phyloP scores from a whole-genome alignment of 2,113 vertebrate species.

The Colistium nudipinnis region DNA sequence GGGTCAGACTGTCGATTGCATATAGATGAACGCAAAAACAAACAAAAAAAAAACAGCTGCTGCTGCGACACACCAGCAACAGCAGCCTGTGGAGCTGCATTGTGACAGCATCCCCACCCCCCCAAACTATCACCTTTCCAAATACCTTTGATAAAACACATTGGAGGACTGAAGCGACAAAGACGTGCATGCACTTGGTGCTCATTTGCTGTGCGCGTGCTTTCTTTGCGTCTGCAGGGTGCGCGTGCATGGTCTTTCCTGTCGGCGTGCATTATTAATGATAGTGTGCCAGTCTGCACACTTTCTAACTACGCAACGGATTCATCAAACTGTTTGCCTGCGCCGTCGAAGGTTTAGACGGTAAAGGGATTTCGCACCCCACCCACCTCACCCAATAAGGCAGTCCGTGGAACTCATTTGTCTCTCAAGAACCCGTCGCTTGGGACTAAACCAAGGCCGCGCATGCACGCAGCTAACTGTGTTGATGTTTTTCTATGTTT shows the following conservation, averaged over 20 bases:
- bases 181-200: background rate
- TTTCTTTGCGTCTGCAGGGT: background rate
- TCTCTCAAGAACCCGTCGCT: no score
- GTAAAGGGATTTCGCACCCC: no score
- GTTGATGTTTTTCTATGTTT: constrained; percentile 5
- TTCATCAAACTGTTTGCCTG: background rate
- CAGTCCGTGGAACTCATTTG: no score
- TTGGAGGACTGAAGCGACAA: background rate
- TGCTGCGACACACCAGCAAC: constrained; percentile 1
- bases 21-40: constrained; percentile 5
- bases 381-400: no score
- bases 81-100: background rate
- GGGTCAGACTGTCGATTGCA: constrained; percentile 36
- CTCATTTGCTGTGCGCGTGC: background rate
- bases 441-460: background rate
- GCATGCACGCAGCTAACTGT: background rate
- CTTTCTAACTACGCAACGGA: background rate
- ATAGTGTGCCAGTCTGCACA: background rate
- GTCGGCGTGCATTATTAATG: constrained; percentile 5
- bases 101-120: background rate
- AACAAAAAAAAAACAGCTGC: constrained; percentile 19
- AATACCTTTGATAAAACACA: constrained; percentile 15
- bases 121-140: constrained; percentile 21
- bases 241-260: background rate
- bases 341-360: background rate